Evolutionary conservation across 1,140 invertebrate genomes (phyloP).

Genomic region (Brachystomella parvula): DNA sequence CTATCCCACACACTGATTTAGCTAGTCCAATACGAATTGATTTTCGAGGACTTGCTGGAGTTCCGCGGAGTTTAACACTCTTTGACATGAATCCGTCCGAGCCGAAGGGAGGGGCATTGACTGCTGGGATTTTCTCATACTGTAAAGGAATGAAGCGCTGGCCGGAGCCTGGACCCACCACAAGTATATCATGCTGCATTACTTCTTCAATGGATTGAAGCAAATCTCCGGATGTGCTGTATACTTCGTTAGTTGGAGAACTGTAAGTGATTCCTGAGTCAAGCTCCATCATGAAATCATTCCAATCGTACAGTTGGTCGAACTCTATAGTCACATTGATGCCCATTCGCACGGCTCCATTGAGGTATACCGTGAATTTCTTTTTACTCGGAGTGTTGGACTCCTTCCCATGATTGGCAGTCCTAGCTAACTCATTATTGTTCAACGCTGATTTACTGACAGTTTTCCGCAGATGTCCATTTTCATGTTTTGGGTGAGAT

Average conservation of each 20-base stretch:
- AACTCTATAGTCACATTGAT: background rate
- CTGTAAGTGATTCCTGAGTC: background rate
- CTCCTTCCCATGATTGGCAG: background rate
- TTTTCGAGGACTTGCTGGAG: background rate
- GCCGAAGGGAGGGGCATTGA: background rate
- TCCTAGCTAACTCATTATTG: background rate
- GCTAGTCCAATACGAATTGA: background rate
- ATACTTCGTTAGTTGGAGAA: background rate
- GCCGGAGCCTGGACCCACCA: background rate
- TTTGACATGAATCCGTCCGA: background rate
- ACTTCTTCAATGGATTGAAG: background rate
- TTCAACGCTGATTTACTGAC: background rate
- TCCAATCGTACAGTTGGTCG: background rate
- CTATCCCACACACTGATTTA: background rate
- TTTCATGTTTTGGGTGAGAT: no score
- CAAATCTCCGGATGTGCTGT: background rate
- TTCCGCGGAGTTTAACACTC: background rate
- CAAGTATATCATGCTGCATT: background rate
- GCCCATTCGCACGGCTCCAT: constrained; percentile 18
- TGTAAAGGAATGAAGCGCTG: background rate
- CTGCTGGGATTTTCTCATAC: background rate
- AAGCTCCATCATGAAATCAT: background rate
- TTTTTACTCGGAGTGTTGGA: background rate
- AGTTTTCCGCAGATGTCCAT: constrained; percentile 14
- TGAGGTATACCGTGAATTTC: constrained; percentile 30